Conservation (phyloP, 2,797 vertebrate species). For the Crenuchus spilurus region DNA sequence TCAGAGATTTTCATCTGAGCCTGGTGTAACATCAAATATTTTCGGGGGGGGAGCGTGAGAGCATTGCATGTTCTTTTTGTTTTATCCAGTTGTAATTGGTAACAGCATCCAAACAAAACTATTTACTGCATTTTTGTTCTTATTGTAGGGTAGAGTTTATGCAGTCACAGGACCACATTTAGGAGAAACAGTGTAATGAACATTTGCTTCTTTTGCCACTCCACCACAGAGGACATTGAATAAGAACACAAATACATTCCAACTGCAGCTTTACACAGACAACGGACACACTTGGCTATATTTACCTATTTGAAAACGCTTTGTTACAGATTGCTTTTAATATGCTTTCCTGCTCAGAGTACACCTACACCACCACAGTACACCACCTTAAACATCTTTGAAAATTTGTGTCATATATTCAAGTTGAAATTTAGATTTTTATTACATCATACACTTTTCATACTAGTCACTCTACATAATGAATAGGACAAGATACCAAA, state of each 20-base stretch:
- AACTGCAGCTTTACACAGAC: conserved; percentile 11
- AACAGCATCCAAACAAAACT: neutral
- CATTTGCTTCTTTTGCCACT: neutral
- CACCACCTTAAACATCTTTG: neutral
- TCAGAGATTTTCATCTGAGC: no score
- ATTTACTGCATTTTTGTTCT: neutral
- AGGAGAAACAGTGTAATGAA: neutral
- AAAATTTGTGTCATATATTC: neutral
- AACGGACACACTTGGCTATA: neutral
- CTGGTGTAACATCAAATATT: no score
- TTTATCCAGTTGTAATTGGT: neutral
- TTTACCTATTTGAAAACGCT: neutral
- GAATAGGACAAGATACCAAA: no score
- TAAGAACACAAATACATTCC: neutral
- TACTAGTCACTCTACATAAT: no score
- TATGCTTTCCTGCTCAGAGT: neutral
- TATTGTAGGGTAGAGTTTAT: neutral
- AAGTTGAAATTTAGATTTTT: neutral
- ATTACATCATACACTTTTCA: no score
- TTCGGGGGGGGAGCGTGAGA: no score
- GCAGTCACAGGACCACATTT: conserved; percentile 18
- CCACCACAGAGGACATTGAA: neutral
- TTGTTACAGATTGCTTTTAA: neutral
- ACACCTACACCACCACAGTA: no score
- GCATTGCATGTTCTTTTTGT: neutral